These are phyloP conservation scores for Thalassoma bifasciatum DNA, from an alignment of 2,113 vertebrate species.

Conservation along the genomic window DNA sequence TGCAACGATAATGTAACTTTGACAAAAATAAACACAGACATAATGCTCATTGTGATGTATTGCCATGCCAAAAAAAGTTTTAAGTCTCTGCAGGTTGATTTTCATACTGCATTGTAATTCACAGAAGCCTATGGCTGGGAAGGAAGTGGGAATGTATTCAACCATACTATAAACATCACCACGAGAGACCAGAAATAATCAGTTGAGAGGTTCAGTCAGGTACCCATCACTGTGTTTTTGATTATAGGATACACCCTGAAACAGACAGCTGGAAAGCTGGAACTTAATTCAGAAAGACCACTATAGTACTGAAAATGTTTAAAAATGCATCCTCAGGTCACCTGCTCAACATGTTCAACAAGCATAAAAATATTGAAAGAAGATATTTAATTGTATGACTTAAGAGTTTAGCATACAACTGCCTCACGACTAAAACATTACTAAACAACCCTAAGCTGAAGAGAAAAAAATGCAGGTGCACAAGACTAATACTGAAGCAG, in stretches of 20 bases:
- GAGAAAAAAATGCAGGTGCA: no score
- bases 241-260: no score
- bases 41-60: constrained; percentile 62
- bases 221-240: neutral
- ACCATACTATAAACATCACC: neutral
- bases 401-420: no score
- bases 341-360: no score
- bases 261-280: no score
- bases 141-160: neutral
- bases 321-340: no score
- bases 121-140: constrained; percentile 3
- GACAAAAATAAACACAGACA: constrained; percentile 50
- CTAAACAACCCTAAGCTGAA: no score
- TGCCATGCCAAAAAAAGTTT: constrained; percentile 22
- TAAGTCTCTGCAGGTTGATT: constrained; percentile 14
- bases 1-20: constrained; percentile 51
- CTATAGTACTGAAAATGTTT: no score
- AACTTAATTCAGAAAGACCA: no score
- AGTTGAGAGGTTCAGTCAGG: neutral
- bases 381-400: no score
- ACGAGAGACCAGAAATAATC: neutral
- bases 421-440: no score
- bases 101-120: neutral
- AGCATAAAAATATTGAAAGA: neutral
- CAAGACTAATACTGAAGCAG: no score